A percentile compares a stretch with the other conserved stretches of the same genome.
Conservation (phyloP, 2,113 vertebrate genomes). For the Paraplagusia blochii region DNA sequence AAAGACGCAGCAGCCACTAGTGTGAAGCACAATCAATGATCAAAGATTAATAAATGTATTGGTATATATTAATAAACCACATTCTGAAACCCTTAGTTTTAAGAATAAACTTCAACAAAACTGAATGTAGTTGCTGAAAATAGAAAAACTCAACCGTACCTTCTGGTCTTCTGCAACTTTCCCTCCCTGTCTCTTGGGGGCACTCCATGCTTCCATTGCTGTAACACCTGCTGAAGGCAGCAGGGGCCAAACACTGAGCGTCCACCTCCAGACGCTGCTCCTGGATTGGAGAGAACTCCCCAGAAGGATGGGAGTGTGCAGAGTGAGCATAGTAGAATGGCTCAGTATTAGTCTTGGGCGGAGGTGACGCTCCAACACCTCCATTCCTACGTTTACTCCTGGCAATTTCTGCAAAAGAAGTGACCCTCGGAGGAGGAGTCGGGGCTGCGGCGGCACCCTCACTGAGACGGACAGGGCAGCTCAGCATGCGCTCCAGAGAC, state of each 20-base stretch:
- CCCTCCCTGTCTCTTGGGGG: conserved; percentile 47
- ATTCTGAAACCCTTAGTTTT: too few species aligned
- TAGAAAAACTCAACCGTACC: conserved; percentile 57
- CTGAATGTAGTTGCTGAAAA: too few species aligned
- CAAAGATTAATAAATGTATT: too few species aligned
- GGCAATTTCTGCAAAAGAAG: conserved; percentile 93
- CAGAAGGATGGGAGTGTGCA: conserved; percentile 71
- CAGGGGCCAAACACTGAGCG: conserved; percentile 70
- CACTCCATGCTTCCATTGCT: conserved; percentile 72
- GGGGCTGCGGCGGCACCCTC: conserved; percentile 71
- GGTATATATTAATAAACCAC: too few species aligned
- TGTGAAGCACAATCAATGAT: too few species aligned
- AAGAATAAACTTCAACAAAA: too few species aligned
- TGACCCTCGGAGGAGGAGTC: conserved; percentile 80
- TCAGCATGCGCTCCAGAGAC: conserved; percentile 93
- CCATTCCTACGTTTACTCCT: conserved; percentile 81
- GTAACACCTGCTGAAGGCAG: conserved; percentile 75
- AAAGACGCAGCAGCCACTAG: too few species aligned
- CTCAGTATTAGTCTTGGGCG: conserved; percentile 68
- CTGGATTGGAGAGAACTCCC: conserved; percentile 85
- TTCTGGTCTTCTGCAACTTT: conserved; percentile 61
- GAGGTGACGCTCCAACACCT: conserved; percentile 64
- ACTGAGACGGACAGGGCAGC: conserved; percentile 91
- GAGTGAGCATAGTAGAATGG: conserved; percentile 70
- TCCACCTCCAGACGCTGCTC: conserved; percentile 62